These are phyloP conservation scores for Poecile atricapillus DNA, from an alignment of 2,113 vertebrate genomes.

Conservation along the genomic window DNA sequence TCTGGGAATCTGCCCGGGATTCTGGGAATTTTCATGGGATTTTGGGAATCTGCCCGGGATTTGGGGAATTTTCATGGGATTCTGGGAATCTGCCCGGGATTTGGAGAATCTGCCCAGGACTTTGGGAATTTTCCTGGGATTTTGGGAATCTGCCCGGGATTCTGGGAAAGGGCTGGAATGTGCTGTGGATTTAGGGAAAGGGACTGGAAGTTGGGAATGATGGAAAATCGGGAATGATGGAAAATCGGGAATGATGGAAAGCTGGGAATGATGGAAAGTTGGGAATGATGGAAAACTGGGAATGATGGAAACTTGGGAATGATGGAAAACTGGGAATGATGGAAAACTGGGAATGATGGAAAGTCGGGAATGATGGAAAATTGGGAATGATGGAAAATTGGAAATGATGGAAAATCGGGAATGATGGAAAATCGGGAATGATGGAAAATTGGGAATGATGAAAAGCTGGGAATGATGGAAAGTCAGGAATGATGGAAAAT, in stretches of 20 bases:
- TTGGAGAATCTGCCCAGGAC: neutral
- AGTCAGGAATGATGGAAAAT: neutral
- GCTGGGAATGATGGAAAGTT: neutral
- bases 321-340: too few species aligned
- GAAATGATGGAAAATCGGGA: neutral
- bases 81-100: neutral
- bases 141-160: neutral
- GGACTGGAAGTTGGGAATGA: neutral
- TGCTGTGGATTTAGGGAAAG: neutral
- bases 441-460: neutral
- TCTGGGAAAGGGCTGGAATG: neutral
- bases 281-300: neutral
- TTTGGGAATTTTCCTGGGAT: fast-evolving
- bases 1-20: too few species aligned
- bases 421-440: neutral
- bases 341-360: neutral
- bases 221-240: neutral
- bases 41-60: neutral
- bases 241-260: too few species aligned
- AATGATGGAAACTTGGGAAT: neutral
- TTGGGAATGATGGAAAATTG: neutral
- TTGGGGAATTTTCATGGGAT: neutral
- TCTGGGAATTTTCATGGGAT: too few species aligned
- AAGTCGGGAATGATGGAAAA: neutral
- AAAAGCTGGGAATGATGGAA: too few species aligned